These are phyloP conservation scores for Zhuqinia jingwanae DNA, from an alignment of 2,888 invertebrate species.

Conservation along the genomic window DNA sequence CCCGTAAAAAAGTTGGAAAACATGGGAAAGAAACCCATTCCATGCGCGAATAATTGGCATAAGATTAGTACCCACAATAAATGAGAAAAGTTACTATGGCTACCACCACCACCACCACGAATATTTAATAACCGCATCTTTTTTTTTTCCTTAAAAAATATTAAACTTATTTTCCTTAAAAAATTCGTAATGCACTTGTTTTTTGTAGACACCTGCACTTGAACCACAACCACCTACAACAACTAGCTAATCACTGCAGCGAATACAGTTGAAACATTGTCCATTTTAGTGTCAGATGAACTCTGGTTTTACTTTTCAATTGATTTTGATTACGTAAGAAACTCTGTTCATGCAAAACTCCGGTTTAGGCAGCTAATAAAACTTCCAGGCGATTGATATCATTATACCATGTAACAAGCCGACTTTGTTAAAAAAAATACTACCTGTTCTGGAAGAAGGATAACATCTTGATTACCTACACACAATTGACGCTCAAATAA, in stretches of 20 bases:
- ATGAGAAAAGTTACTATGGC: background rate
- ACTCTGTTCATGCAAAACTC: background rate
- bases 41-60: background rate
- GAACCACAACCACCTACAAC: background rate
- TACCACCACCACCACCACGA: too few relatives aligned
- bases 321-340: background rate
- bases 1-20: constrained; percentile 42
- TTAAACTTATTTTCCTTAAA: background rate
- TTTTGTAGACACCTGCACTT: background rate
- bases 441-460: too few relatives aligned
- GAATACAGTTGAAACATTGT: too few relatives aligned
- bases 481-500: background rate
- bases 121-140: constrained; percentile 6
- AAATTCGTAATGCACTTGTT: background rate
- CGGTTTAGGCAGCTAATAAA: too few relatives aligned
- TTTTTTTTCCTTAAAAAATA: background rate
- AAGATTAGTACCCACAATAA: constrained; percentile 12
- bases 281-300: too few relatives aligned
- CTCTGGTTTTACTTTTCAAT: too few relatives aligned
- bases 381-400: constrained; percentile 14
- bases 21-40: constrained; percentile 14
- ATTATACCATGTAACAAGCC: too few relatives aligned
- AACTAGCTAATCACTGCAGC: background rate
- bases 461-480: background rate
- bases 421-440: too few relatives aligned